Conservation (phyloP, 2,888 invertebrate species). For the Tachina grossa region DNA sequence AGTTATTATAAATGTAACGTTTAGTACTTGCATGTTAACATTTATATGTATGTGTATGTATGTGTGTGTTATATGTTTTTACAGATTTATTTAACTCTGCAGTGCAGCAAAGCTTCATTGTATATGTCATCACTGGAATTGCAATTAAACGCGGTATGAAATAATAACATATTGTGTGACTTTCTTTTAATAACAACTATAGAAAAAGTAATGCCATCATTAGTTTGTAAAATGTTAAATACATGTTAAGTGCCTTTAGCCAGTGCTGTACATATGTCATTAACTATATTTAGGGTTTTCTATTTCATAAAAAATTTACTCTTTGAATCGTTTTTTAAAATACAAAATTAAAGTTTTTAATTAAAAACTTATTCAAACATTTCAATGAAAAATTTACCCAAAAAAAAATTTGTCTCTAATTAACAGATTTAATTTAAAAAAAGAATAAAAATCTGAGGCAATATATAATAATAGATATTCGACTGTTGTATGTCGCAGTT, state of each 20-base stretch:
- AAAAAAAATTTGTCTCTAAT: no score
- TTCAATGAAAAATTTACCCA: no score
- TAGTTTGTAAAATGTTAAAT: conserved; percentile 57
- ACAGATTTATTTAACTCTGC: conserved; percentile 26
- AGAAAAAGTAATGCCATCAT: conserved; percentile 62
- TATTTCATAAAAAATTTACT: not conserved
- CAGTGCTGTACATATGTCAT: not conserved
- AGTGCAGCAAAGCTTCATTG: no score
- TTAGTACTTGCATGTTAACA: not conserved
- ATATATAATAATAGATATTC: no score
- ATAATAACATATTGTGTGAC: conserved; percentile 69
- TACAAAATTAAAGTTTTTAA: no score
- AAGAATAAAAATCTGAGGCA: no score
- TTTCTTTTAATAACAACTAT: conserved; percentile 62
- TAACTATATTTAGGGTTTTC: conserved; percentile 28
- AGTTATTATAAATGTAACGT: conserved; percentile 17
- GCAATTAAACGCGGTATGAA: conserved; percentile 67
- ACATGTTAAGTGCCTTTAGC: conserved; percentile 22
- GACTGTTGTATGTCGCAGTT: no score
- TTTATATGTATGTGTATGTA: not conserved
- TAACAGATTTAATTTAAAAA: no score
- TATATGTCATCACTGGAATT: conserved; percentile 61
- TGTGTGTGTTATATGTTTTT: not conserved
- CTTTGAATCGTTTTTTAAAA: no score
- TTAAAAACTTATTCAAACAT: no score